A percentile compares a stretch with the other conserved stretches of the same genome.
phyloP scores from a whole-genome alignment of 2,888 invertebrate genomes.

The Athrips mouffetella region DNA sequence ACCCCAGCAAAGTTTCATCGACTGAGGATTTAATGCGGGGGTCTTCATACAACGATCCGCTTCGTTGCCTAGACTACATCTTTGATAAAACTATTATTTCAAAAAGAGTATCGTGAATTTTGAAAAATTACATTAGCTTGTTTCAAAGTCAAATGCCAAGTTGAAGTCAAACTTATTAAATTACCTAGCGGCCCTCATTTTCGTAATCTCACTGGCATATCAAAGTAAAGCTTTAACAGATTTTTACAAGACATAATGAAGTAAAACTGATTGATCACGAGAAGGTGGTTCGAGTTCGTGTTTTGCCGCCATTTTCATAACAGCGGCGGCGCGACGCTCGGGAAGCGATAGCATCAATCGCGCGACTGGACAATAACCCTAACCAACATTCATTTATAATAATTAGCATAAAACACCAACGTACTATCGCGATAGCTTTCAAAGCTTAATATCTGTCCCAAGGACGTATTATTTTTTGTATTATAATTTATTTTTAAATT shows the following conservation, averaged over 20 bases:
- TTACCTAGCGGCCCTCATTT: constrained; percentile 8
- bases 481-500: neutral
- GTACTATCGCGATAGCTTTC: constrained; percentile 43
- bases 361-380: constrained; percentile 74
- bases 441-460: constrained; percentile 13
- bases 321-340: constrained; percentile 66
- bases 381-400: constrained; percentile 63
- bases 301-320: constrained; percentile 69
- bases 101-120: neutral
- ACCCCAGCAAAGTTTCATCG: too few relatives aligned
- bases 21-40: too few relatives aligned
- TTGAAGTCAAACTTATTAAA: neutral
- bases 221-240: constrained; percentile 17
- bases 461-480: neutral
- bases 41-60: too few relatives aligned
- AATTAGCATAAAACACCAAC: constrained; percentile 55
- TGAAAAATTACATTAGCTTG: neutral
- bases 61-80: too few relatives aligned
- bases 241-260: constrained; percentile 44
- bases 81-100: too few relatives aligned
- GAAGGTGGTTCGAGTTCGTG: constrained; percentile 61
- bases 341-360: constrained; percentile 72
- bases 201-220: constrained; percentile 14
- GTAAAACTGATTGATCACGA: constrained; percentile 63
- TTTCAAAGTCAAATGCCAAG: neutral